Base-by-base conservation (phyloP, 2,888 invertebrate genomes). In the Noctua pronuba region DNA sequence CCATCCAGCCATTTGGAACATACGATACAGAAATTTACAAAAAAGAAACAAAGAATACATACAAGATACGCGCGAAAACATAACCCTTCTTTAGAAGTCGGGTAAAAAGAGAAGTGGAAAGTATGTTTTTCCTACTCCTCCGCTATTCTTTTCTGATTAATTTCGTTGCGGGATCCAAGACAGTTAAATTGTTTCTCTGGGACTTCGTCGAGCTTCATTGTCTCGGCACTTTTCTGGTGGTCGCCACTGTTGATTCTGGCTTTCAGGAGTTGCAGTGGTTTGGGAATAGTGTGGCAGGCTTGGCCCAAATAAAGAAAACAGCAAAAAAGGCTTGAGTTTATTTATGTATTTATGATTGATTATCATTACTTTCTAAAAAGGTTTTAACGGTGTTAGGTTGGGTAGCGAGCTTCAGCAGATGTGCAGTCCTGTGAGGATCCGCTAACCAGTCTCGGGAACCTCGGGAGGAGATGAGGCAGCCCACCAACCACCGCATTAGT, bases 401-500 rank as follows among this genome's bases (percentile, higher is more conserved):
- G 0, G 94, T 83, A 0, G 94, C 90, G 0, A 93, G 72, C 0
- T 86, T 81, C 6, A 95, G 75, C 0, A 91, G 91, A 0, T 81
- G 79, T 3, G 93, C 77, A 0, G 93, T 82, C 0, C 79, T 72
- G 28, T 91, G 85, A 0, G 94, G 93, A 78, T 92, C 93, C 0
- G 86, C 66, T 0, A 92, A 87, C 95, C 95, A 95, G 75, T 96
- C 95, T 46, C 93, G 92, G 5, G 82, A 74, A 0, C 88, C 87
- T 0, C 94, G 91, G 0, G 92, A 88, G 0, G 90, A 91, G 55
- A 92, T 92, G 52, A 95, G 83, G 8, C 92, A 90, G 0, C 91
- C 86, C 0, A 94, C 76, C 44, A 95, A 65, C 93, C 93, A 94
- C 0, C 94, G 86, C 93, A 95, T 94, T 58, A 93, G 21, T 64